Conservation (phyloP, 1,140 invertebrate genomes). For the Ostrea edulis region DNA sequence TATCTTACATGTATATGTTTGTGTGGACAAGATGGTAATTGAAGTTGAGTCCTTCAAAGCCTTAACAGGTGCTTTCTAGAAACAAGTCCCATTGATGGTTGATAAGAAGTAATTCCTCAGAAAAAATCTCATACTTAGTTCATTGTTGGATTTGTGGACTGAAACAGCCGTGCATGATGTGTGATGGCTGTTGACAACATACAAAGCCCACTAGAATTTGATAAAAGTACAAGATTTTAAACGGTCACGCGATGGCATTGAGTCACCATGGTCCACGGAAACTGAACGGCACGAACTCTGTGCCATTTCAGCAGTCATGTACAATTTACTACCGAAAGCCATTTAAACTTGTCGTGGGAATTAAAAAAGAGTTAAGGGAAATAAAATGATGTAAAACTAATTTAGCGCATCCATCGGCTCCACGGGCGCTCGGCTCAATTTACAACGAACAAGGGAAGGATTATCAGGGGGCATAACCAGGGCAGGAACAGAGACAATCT, state of each 20-base stretch:
- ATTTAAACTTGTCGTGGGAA: not conserved
- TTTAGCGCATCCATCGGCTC: constrained; percentile 11
- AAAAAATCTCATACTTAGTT: not conserved
- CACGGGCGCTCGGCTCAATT: not conserved
- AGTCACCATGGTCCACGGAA: not conserved
- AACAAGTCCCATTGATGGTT: not conserved
- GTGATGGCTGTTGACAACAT: not conserved
- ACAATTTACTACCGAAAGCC: not conserved
- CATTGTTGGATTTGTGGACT: not conserved
- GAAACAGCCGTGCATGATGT: not conserved
- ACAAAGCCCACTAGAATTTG: not conserved
- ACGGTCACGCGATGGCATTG: not conserved
- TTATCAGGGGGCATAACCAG: not conserved
- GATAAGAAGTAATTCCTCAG: not conserved
- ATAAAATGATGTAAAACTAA: constrained; percentile 5
- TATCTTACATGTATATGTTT: not conserved
- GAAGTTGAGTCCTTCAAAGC: not conserved
- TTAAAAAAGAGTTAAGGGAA: not conserved
- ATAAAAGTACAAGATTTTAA: not conserved
- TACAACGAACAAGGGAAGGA: not conserved
- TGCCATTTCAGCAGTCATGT: not conserved
- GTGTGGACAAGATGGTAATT: not conserved
- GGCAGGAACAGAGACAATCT: not conserved
- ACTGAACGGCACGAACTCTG: not conserved
- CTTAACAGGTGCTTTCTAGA: not conserved